Evolutionary conservation across 2,888 invertebrate genomes (phyloP), one percentile per base, ranked within the genome.

Genomic region (Automeris io): DNA sequence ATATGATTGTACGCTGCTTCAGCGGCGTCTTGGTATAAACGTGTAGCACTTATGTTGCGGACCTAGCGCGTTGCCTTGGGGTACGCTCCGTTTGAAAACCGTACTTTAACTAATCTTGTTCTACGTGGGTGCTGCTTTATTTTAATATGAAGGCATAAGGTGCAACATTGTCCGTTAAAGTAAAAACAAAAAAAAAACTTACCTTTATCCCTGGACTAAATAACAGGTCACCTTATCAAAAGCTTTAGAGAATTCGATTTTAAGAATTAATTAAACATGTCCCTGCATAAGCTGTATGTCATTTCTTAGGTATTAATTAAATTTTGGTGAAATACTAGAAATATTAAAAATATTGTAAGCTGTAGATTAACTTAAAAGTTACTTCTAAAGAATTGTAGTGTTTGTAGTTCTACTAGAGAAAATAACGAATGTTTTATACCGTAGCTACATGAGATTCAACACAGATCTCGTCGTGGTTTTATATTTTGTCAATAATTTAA

Each of bases 11-110:
- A 53, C 43, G 53, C 21, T 47, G 42, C 49, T 44, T 38, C 47
- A 33, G 18, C 35, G 24, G 26, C 29, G 18, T 16, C 26, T 33
- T n/a, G 21, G 26, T 36, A 29, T 31, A 22, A 31, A 35, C 39
- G 35, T 39, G 13, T 18, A 31, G 26, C 43, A 46, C 45, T 50
- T 57, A 57, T 50, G 54, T 46, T 46, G 61, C 54, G 73, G 71
- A 47, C 66, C 70, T 56, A 70, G 61, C 51, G 59, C 44, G 41
- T 45, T 33, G 67, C 78, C 78, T 49, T 69, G 69, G 25, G 77
- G 73, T 64, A 73, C 54, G 39, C 54, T 45, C 41, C 41, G 49
- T 51, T 57, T 51, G 49, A 47, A 56, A 61, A 55, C 49, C 57
- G 54, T 48, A 56, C 54, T 47, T 46, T 54, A 47, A 53, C 57